Evolutionary conservation across 2,113 vertebrate genomes (phyloP).

Genomic region (Drymodes brunneopygia): DNA sequence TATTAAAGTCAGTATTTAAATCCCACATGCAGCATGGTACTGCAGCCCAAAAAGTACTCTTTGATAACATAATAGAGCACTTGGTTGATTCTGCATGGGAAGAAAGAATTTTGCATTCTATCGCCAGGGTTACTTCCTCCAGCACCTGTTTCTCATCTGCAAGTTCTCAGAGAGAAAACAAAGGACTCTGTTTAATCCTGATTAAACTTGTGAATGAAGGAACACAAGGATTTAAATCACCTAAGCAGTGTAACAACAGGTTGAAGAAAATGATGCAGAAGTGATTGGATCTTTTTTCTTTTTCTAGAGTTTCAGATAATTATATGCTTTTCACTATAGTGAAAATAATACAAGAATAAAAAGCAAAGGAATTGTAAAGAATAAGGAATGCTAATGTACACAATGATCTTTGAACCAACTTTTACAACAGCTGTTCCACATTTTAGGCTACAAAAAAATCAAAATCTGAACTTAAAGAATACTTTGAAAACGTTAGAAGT

Average conservation of each 20-base stretch:
- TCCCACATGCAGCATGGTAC: not conserved
- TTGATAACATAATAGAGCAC: not conserved
- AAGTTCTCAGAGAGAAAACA: not conserved
- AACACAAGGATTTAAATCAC: not conserved
- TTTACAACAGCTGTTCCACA: not conserved
- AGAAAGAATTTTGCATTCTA: not conserved
- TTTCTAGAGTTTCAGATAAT: not conserved
- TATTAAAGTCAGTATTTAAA: not conserved
- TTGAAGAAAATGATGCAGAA: not conserved
- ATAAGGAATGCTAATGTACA: not conserved
- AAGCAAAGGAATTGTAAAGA: not conserved
- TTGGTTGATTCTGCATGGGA: not conserved
- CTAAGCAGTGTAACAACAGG: not conserved
- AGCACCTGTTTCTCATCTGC: conserved; percentile 8
- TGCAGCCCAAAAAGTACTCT: not conserved
- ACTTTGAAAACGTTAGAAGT: not conserved
- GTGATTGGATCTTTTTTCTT: not conserved
- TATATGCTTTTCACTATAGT: not conserved
- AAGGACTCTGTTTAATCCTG: not conserved
- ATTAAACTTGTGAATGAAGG: not conserved
- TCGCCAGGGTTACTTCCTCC: not conserved
- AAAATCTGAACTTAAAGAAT: not conserved
- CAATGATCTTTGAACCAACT: not conserved
- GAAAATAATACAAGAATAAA: not conserved
- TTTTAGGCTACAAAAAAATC: not conserved